Conservation (phyloP, 2,888 invertebrate genomes). For the Calameuta idolon region DNA sequence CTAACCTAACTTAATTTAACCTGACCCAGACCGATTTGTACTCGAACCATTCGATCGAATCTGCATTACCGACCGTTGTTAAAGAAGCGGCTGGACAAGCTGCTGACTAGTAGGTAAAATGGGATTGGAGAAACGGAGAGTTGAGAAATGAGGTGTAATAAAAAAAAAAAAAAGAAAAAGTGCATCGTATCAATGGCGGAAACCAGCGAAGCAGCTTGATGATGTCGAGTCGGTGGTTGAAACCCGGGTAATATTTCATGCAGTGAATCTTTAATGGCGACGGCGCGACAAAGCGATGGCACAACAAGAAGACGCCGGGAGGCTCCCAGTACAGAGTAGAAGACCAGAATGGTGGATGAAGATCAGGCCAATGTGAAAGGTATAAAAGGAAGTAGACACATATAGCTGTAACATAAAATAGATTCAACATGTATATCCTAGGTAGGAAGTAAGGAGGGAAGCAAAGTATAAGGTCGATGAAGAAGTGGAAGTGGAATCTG, state of each 20-base stretch:
- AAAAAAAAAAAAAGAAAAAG: slow-evolving; percentile 9
- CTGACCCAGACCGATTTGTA: no score
- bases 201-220: no score
- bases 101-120: no score
- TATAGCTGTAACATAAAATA: no score
- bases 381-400: no score
- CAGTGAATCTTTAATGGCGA: slow-evolving; percentile 39
- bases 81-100: no score
- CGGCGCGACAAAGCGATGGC: slow-evolving; percentile 31
- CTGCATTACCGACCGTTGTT: no score
- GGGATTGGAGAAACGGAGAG: neutral
- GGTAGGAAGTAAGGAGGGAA: slow-evolving; percentile 10
- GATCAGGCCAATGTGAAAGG: slow-evolving; percentile 15
- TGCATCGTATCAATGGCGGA: slow-evolving; percentile 4
- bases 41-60: no score
- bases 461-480: slow-evolving; percentile 16
- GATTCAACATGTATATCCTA: no score
- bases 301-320: slow-evolving; percentile 29
- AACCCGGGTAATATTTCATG: slow-evolving; percentile 27
- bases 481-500: no score
- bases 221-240: no score
- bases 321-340: slow-evolving; percentile 19
- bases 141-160: slow-evolving; percentile 10
- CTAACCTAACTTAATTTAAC: no score
- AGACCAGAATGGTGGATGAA: slow-evolving; percentile 29